Base-by-base conservation (phyloP, 1,140 invertebrate genomes). In the Vollenhovia emeryi region DNA sequence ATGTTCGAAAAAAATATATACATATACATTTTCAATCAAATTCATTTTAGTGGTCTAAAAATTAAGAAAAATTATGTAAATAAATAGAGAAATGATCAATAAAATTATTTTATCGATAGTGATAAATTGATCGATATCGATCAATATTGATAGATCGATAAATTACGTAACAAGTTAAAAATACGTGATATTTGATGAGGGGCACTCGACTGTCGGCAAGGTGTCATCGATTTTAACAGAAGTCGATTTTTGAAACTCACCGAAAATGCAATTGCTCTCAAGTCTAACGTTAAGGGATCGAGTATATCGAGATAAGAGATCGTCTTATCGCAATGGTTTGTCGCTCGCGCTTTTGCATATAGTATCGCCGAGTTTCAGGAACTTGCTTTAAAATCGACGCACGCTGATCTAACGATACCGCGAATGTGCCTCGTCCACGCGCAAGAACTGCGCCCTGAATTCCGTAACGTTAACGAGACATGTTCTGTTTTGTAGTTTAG, bases 401-500 rank as follows among this genome's bases (percentile, higher is more conserved):
- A 62, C 60, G 18, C 43, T 48, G 11, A 75, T 60, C 1, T 45
- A 3, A 45, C 43, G 43, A 59, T 36, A 27, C 15, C 21, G 30
- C 64, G 60, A 88, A 80, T 88, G 86, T 85, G 50, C 74, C 80
- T 88, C 68, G 71, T 87, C 52, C 50, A 13, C 33, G n/a, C 30
- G n/a, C 55, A 27, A 69, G 13, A n/a, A 0, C 52, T 64, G 62
- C 50, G 66, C 52, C 7, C 13, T 73, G 11, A 50, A 76, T 62
- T 79, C 52, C 27, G 57, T 33, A 64, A 66, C 30, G 57, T 76
- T 87, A 91, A 88, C 75, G 36, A 76, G 64, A 69, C 66, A 73
- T 87, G 33, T 91, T 91, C 87, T 91, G 50, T 92, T 92, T 92
- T 93, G 87, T 92, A 87, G 89, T 92, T 91, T 93, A 92, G 89